Conservation (phyloP, 2,888 invertebrate genomes). For the Lithosia quadra region DNA sequence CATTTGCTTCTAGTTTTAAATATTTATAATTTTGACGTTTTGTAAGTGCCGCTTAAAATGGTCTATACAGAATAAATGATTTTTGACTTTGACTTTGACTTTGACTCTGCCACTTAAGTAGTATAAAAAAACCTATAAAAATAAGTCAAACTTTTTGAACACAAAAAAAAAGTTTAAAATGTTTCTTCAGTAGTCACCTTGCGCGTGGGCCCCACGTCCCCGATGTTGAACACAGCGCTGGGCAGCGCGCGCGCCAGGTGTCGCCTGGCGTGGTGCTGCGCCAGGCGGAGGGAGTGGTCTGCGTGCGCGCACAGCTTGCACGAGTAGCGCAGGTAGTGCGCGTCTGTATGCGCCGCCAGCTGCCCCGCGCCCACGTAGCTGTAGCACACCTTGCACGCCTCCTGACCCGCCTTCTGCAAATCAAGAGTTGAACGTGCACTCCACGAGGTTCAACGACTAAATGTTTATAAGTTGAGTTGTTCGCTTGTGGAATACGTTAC, state of each 20-base stretch:
- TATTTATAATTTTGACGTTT: too few relatives aligned
- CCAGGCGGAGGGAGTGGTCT: conserved; percentile 58
- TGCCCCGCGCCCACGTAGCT: conserved; percentile 61
- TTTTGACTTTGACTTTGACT: too few relatives aligned
- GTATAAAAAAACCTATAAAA: too few relatives aligned
- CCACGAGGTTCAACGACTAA: not conserved
- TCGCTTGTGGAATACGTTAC: conserved; percentile 1
- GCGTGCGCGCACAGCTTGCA: conserved; percentile 69
- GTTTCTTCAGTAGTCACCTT: conserved; percentile 44
- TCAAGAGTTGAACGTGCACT: not conserved
- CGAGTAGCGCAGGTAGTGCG: conserved; percentile 66
- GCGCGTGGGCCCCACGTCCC: conserved; percentile 40
- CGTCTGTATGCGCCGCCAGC: conserved; percentile 56
- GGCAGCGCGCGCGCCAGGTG: conserved; percentile 56
- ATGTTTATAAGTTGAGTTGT: not conserved
- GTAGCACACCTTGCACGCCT: conserved; percentile 74
- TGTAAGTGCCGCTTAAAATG: too few relatives aligned
- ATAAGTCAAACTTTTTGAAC: too few relatives aligned
- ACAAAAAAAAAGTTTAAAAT: too few relatives aligned
- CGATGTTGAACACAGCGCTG: conserved; percentile 64
- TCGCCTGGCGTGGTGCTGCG: conserved; percentile 57
- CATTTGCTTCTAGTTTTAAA: too few relatives aligned
- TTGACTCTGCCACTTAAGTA: too few relatives aligned
- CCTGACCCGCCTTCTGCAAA: conserved; percentile 60
- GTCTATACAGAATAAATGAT: too few relatives aligned